Conservation (phyloP, 1,140 invertebrate genomes). For the Mylabris phalerata region DNA sequence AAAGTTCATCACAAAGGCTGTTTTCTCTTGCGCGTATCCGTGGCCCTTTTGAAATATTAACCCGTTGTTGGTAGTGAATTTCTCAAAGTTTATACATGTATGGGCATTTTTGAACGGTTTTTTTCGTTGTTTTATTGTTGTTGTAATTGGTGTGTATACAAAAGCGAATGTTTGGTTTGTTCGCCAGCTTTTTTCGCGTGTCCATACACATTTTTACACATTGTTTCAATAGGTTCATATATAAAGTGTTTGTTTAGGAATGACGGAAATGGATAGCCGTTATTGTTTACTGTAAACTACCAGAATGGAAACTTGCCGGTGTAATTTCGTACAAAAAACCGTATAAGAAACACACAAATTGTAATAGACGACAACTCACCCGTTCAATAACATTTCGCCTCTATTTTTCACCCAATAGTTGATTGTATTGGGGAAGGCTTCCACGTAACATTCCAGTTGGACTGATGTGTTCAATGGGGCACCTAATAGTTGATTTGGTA, state of each 20-base stretch:
- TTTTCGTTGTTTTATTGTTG: too few relatives aligned
- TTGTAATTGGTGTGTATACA: too few relatives aligned
- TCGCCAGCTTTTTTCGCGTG: too few relatives aligned
- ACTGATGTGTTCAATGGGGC: conserved; percentile 74
- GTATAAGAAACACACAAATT: too few relatives aligned
- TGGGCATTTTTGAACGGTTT: conserved; percentile 3
- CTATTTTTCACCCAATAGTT: conserved; percentile 78
- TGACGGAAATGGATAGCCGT: too few relatives aligned
- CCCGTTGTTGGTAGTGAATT: conserved; percentile 16
- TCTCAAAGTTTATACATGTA: background rate
- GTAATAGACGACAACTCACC: conserved; percentile 49
- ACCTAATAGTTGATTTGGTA: conserved; percentile 74
- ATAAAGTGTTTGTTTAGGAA: too few relatives aligned
- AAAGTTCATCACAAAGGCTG: conserved; percentile 4
- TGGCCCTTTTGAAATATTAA: conserved; percentile 10
- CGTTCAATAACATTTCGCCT: conserved; percentile 70
- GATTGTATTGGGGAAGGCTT: conserved; percentile 75
- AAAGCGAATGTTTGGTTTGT: too few relatives aligned
- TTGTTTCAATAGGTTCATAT: too few relatives aligned
- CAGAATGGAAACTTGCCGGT: too few relatives aligned
- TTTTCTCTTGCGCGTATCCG: conserved; percentile 12
- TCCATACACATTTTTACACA: too few relatives aligned
- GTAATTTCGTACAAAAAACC: too few relatives aligned
- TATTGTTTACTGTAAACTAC: too few relatives aligned
- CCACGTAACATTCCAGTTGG: conserved; percentile 72